Evolutionary conservation across 2,888 invertebrate species (phyloP), one percentile per base, ranked within the genome.

Genomic region (Notodonta dromedarius): DNA sequence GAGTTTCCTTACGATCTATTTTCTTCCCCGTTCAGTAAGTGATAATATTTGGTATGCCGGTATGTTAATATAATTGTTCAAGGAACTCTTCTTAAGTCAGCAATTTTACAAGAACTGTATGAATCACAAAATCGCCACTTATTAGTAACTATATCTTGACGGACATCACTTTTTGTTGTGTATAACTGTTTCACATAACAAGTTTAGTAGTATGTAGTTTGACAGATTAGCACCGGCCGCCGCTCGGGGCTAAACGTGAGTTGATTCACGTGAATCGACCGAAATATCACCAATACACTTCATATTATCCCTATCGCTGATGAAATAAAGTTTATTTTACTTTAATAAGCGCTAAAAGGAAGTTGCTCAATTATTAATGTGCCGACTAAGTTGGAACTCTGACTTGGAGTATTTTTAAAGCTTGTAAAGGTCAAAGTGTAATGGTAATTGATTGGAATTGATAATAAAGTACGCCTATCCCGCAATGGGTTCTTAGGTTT

Each of bases 151-250:
- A 53, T 35, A 35, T 53, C 5, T 35, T 55, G 56, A 56, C 58
- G 55, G 58, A 0, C n/a, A 42, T 13, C 8, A 44, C 7, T 55
- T 61, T 58, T 61, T 61, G 53, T 60, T 70, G 69, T 67, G 67
- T 69, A 56, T 68, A 58, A 56, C 59, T 62, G 46, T 58, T 65
- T 69, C 62, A 68, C 65, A 66, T 68, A 76, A 76, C 74, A 75
- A 70, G 76, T 76, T 61, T 62, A 65, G 54, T 62, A 65, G 54
- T 14, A 32, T 39, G 54, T 54, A 32, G 54, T 78, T 78, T 85
- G 84, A 85, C 83, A 74, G 80, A 84, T 84, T 79, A 74, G 60
- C 76, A 73, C 71, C 71, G 70, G 76, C 59, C 56, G 67, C 70
- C 66, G 77, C 80, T 80, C 70, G 67, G 60, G 75, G 79, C 79